Evolutionary conservation across 2,113 vertebrate species (phyloP), one percentile per base, ranked within the genome.

Genomic region (Progne subis): DNA sequence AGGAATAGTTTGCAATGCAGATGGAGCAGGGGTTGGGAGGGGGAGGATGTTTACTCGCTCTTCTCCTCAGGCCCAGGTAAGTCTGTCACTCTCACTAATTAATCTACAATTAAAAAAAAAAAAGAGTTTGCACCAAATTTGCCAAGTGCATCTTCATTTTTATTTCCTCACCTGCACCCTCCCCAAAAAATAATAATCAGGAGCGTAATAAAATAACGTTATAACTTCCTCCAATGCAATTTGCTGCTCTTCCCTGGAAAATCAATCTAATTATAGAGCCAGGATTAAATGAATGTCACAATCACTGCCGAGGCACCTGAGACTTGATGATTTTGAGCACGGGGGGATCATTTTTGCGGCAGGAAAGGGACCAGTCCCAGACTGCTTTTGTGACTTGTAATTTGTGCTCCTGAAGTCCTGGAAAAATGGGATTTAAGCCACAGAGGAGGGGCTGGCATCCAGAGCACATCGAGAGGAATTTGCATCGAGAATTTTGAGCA

Each of bases 211-310:
- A 92, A 94, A 94, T 93, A 94, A 94, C 60, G 44, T 81, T 87
- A 92, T 94, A 88, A 69, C 89, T 96, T 96, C 92, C 89, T 76
- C 91, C 50, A 80, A 63, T 70, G 87, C 92, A 94, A 94, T 90
- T 94, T 95, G 83, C 86, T 80, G 80, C 89, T 93, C 95, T 88
- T 92, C 82, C 77, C 74, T 31, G 8, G 84, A 86, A 96, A 96
- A 97, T 96, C 95, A 92, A 90, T 61, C 89, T 96, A 94, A 96
- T 95, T 96, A 94, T 43, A 96, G 82, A 63, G 61, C 74, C 25
- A 31, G 53, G n/a, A 72, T 95, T 90, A 97, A 96, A 87, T 69
- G 92, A 95, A 86, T 83, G 84, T 92, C 77, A 84, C 84, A 95
- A 92, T 91, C 88, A 71, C 37, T 60, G 47, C 4, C 0, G 72